Evolutionary conservation across 2,797 vertebrate species (phyloP), one percentile per base, ranked within the genome.

Genomic region (Propithecus perrieri): DNA sequence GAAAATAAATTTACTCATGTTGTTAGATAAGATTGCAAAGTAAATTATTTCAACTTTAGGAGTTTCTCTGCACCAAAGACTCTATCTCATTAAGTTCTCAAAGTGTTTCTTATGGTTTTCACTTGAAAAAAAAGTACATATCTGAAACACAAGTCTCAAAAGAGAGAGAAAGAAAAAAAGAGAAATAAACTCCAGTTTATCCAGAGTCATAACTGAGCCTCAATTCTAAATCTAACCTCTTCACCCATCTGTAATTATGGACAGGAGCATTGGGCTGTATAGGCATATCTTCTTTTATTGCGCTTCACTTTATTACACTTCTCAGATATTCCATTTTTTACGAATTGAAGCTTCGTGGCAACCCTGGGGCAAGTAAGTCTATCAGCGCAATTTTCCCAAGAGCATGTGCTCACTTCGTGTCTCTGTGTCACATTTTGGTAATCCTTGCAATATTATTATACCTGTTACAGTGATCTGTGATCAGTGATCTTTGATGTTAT

Each of bases 1-100:
- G 50, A 41, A 95, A 96, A 85, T 89, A 91, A 96, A 95, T 80
- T 55, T 91, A 69, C 30, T 84, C 71, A 2, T 80, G 46, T 90
- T 38, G 95, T 96, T 96, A 94, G 38, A 84, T 92, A 95, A 86
- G 20, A 83, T 81, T 50, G 12, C 28, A 85, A 79, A 95, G 88
- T 89, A 95, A 92, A 83, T 50, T 85, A 30, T 59, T 84, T 95
- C 72, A 75, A 50, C 30, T 88, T 83, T 86, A 57, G 28, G 38
- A 61, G 15, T 91, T 88, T 92, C 12, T 30, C 67, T 91, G 33
- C 33, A 38, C n/a, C 53, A 83, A 85, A 69, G 18, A 94, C 53
- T 80, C 91, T 53, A 74, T 85, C 84, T 94, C 46, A 78, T 71
- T 91, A 87, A 85, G 14, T 89, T 95, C 22, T 76, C n/a, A 80